phyloP scores from a whole-genome alignment of 2,888 invertebrate species.

The Athalia circularis region DNA sequence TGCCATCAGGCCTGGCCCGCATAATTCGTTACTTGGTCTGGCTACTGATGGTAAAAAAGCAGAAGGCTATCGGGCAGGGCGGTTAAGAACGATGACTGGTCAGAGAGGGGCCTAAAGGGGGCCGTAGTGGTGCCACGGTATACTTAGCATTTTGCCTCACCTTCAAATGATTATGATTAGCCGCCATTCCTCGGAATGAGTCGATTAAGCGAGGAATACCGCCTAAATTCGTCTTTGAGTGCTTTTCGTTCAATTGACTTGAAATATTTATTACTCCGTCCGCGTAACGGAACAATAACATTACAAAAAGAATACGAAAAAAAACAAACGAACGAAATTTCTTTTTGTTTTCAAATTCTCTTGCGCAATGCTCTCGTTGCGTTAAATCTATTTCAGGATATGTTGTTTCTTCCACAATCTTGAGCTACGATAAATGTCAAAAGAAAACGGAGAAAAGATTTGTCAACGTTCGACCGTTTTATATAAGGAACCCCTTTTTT shows the following conservation, averaged over 20 bases:
- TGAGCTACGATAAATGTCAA: too few relatives aligned
- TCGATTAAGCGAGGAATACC: slow-evolving; percentile 42
- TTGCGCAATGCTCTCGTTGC: too few relatives aligned
- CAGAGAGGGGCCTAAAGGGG: slow-evolving; percentile 26
- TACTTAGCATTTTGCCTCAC: slow-evolving; percentile 46
- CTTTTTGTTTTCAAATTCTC: not conserved
- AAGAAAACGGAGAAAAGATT: too few relatives aligned
- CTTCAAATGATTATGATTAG: slow-evolving; percentile 46
- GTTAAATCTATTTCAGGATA: too few relatives aligned
- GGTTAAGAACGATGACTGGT: slow-evolving; percentile 46
- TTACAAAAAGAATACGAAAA: not conserved
- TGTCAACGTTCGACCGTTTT: slow-evolving; percentile 10
- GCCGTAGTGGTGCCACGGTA: slow-evolving; percentile 41
- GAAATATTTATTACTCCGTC: slow-evolving; percentile 23
- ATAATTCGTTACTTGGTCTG: slow-evolving; percentile 35
- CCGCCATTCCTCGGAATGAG: slow-evolving; percentile 40
- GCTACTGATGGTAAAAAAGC: slow-evolving; percentile 44
- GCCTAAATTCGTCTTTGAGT: slow-evolving; percentile 39
- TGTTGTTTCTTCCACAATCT: too few relatives aligned
- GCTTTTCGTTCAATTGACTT: slow-evolving; percentile 39
- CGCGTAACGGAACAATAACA: not conserved
- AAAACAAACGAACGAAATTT: not conserved
- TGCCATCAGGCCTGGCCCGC: not conserved
- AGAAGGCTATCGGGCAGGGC: slow-evolving; percentile 40
- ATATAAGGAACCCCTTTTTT: not conserved